Percentiles rank a stretch among this genome's conserved stretches.
These are phyloP conservation scores for Aurelia sp. DNA, from an alignment of 30 jellyfish, hydroid and myxozoan genomes.

Conservation along the genomic window DNA sequence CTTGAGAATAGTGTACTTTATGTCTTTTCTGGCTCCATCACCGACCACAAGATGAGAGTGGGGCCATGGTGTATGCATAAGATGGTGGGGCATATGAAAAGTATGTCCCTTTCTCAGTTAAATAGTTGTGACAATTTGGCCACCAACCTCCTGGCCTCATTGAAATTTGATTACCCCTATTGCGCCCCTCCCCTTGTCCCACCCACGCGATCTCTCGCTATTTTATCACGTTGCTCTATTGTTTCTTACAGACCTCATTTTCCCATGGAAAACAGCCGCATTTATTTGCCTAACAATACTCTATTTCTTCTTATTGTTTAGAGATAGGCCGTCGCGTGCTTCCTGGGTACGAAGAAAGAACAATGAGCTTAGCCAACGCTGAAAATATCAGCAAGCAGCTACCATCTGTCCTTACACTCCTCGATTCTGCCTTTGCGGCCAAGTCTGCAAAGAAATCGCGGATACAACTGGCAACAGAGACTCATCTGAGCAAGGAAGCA, in stretches of 20 bases:
- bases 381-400: conserved; percentile 72
- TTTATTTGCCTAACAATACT: conserved; percentile 42
- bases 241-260: conserved; percentile 27
- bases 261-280: conserved; percentile 48
- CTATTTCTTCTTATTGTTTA: conserved; percentile 43
- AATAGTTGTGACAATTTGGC: no score
- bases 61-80: no score
- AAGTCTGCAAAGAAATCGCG: conserved; percentile 57
- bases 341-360: conserved; percentile 73
- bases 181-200: background rate
- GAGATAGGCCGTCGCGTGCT: conserved; percentile 79
- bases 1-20: no score
- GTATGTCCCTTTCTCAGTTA: no score
- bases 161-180: no score
- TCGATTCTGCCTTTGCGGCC: conserved; percentile 75
- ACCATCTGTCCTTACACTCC: conserved; percentile 82
- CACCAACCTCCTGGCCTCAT: no score
- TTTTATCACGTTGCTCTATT: conserved; percentile 1
- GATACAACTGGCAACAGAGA: conserved; percentile 24
- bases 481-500: conserved; percentile 53
- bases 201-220: background rate
- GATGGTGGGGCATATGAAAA: no score
- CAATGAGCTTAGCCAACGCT: conserved; percentile 79
- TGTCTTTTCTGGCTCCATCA: no score
- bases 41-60: no score